A percentile compares a stretch with the other conserved stretches of the same genome.
Evolutionary conservation across 2,113 vertebrate genomes (phyloP).

Genomic region (Rhinolophus sinicus): DNA sequence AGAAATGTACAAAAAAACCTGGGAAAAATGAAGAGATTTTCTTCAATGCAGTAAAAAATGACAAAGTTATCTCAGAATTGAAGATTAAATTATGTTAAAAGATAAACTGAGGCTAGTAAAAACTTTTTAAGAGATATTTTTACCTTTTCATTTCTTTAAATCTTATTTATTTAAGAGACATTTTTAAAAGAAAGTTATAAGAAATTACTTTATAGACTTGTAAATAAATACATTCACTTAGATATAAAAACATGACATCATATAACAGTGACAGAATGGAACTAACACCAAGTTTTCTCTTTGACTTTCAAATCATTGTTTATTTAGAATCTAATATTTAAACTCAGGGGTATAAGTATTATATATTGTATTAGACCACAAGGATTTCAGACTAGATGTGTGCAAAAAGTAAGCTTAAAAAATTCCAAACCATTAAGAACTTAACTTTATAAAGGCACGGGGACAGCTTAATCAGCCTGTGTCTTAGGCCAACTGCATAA

Average conservation of each 20-base stretch:
- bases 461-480: background rate
- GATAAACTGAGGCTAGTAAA: background rate
- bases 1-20: background rate
- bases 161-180: too few relatives aligned
- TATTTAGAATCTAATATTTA: background rate
- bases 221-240: background rate
- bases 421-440: background rate
- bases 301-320: background rate
- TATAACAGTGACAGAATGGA: background rate
- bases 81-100: background rate
- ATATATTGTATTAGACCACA: background rate
- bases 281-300: background rate
- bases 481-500: background rate
- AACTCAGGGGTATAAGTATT: background rate
- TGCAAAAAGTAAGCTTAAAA: background rate
- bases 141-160: too few relatives aligned
- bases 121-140: background rate
- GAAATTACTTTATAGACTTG: background rate
- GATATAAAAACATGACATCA: background rate
- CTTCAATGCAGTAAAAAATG: background rate
- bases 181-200: background rate
- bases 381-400: background rate
- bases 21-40: background rate
- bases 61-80: background rate
- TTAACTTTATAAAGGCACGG: background rate